phyloP scores from a whole-genome alignment of 1,140 invertebrate genomes.

The Pseudomyrmex flavicornis region DNA sequence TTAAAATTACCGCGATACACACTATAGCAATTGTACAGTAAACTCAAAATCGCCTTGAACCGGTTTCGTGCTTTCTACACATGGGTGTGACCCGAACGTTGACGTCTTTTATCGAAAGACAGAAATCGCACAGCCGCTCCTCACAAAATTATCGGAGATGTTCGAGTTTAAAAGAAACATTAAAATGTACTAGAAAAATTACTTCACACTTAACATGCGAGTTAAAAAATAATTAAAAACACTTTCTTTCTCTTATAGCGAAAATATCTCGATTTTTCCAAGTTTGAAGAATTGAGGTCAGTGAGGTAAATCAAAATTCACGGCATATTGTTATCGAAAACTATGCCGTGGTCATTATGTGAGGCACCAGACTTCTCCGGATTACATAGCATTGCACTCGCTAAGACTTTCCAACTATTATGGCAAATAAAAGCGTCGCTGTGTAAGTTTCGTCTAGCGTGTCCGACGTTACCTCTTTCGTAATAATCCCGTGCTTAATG shows the following conservation, averaged over 20 bases:
- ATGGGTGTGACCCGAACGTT: not conserved
- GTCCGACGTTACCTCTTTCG: conserved; percentile 32
- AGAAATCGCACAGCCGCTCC: not conserved
- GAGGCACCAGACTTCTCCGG: conserved; percentile 13
- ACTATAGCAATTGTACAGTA: not conserved
- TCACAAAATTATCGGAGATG: not conserved
- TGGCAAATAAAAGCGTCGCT: conserved; percentile 50
- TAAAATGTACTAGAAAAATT: not conserved
- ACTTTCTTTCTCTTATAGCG: no score
- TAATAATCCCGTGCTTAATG: conserved; percentile 17
- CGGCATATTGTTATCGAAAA: conserved; percentile 1
- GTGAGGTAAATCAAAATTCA: not conserved
- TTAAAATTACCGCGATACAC: not conserved
- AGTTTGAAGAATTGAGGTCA: not conserved
- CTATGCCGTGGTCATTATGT: conserved; percentile 30
- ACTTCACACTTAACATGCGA: no score
- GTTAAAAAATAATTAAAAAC: no score
- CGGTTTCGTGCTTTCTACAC: not conserved
- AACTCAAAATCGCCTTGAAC: not conserved
- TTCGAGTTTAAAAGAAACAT: not conserved
- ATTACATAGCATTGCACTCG: conserved; percentile 47
- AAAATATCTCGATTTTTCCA: not conserved
- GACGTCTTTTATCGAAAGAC: conserved; percentile 5
- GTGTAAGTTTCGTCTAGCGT: conserved; percentile 26
- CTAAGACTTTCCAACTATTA: conserved; percentile 50